Conservation (phyloP, 1,140 invertebrate species). For the Philotrypesis tridentata region DNA sequence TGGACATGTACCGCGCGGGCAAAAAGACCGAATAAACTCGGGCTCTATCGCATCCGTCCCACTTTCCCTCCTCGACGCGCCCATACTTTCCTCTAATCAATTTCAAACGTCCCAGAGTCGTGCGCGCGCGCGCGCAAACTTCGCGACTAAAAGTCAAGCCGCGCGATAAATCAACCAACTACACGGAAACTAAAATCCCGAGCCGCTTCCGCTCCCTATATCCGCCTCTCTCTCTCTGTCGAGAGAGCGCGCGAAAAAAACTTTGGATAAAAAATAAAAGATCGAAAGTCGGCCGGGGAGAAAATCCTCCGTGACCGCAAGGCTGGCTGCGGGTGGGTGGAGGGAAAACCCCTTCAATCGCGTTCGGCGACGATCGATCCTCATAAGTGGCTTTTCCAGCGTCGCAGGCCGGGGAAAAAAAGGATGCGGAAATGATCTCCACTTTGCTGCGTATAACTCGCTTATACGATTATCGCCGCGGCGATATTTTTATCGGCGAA, state of each 20-base stretch:
- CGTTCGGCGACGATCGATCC: background rate
- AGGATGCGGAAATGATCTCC: background rate
- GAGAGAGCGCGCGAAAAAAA: too few relatives aligned
- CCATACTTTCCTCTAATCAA: background rate
- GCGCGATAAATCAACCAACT: background rate
- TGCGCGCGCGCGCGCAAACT: background rate
- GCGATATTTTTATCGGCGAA: conserved; percentile 16
- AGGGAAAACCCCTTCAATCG: background rate
- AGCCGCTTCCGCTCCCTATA: too few relatives aligned
- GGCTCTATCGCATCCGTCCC: background rate
- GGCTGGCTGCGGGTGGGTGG: too few relatives aligned
- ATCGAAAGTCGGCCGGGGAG: background rate
- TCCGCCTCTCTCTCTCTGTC: too few relatives aligned
- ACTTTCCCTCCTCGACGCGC: background rate
- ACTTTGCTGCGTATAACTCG: conserved; percentile 3
- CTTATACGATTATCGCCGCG: conserved; percentile 10
- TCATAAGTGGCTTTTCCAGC: background rate
- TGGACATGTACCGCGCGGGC: too few relatives aligned
- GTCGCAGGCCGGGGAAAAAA: background rate
- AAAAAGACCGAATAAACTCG: background rate
- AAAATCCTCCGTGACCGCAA: background rate
- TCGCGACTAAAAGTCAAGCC: background rate
- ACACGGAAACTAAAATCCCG: background rate
- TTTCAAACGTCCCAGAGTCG: background rate
- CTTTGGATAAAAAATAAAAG: background rate